Conservation (phyloP, 2,888 invertebrate genomes). For the Microctonus hyperodae region DNA sequence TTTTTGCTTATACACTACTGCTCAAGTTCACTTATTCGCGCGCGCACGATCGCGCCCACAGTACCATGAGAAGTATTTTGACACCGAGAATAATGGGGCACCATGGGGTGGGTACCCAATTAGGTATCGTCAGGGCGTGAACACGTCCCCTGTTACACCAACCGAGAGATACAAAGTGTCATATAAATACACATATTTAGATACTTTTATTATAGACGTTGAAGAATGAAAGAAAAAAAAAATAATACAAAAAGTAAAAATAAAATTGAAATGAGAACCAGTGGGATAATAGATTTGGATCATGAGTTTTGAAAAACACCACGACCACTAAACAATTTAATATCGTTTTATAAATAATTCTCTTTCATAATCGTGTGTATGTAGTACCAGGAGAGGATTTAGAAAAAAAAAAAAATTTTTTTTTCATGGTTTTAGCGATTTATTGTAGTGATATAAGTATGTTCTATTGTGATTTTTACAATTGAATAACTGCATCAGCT, state of each 20-base stretch:
- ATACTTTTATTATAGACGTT: neutral
- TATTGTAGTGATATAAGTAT: neutral
- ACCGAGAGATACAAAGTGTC: conserved; percentile 54
- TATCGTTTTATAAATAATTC: neutral
- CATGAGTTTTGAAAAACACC: conserved; percentile 26
- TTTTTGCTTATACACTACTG: neutral
- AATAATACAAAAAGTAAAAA: neutral
- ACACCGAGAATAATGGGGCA: conserved; percentile 61
- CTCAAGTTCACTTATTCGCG: conserved; percentile 23
- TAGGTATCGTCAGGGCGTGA: conserved; percentile 57
- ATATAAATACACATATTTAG: conserved; percentile 35
- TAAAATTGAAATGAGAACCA: conserved; percentile 33
- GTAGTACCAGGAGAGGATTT: no score
- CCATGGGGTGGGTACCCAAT: conserved; percentile 61
- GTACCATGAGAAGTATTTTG: conserved; percentile 57
- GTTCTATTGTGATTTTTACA: neutral
- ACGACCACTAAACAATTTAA: conserved; percentile 2
- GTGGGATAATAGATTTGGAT: conserved; percentile 29
- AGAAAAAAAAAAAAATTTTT: no score
- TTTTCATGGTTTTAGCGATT: neutral
- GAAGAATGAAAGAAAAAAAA: neutral
- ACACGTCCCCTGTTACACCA: conserved; percentile 41
- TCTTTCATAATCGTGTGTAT: neutral
- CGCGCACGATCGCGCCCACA: conserved; percentile 6
- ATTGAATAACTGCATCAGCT: neutral